Conservation (phyloP, 2,113 vertebrate species). For the Cheirogaleus medius region DNA sequence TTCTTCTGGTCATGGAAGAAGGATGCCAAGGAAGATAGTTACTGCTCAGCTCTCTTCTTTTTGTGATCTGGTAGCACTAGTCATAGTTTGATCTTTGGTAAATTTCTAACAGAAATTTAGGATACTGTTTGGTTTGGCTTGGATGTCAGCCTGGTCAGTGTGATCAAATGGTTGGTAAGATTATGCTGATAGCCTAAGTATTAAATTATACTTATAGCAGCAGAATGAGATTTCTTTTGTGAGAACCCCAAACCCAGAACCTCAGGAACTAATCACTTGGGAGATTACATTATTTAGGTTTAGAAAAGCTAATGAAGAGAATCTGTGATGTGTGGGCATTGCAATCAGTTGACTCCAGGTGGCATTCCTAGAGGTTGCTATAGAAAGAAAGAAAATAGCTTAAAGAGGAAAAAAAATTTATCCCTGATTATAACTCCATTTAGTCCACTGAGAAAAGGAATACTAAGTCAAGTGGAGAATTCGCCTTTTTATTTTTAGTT, state of each 20-base stretch:
- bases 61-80: background rate
- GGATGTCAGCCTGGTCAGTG: background rate
- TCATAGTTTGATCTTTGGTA: slow-evolving; percentile 3
- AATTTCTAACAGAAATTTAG: slow-evolving; percentile 31
- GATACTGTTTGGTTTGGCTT: slow-evolving; percentile 16
- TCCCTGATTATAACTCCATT: slow-evolving; percentile 57
- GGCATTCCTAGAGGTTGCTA: slow-evolving; percentile 76
- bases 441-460: slow-evolving; percentile 65
- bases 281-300: slow-evolving; percentile 69
- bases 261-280: slow-evolving; percentile 56
- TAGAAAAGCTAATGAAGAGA: slow-evolving; percentile 69
- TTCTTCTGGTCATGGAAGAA: slow-evolving; percentile 3
- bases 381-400: slow-evolving; percentile 72
- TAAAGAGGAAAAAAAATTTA: slow-evolving; percentile 66
- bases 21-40: background rate
- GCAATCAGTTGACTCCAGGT: slow-evolving; percentile 77
- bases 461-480: slow-evolving; percentile 54
- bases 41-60: background rate
- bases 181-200: background rate
- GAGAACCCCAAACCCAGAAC: slow-evolving; percentile 70
- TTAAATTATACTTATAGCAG: slow-evolving; percentile 15
- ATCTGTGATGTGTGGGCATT: slow-evolving; percentile 79
- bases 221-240: slow-evolving; percentile 53
- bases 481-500: slow-evolving; percentile 55
- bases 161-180: background rate